Base-by-base conservation (phyloP, 2,797 vertebrate genomes). In the Acropternis orthonyx region DNA sequence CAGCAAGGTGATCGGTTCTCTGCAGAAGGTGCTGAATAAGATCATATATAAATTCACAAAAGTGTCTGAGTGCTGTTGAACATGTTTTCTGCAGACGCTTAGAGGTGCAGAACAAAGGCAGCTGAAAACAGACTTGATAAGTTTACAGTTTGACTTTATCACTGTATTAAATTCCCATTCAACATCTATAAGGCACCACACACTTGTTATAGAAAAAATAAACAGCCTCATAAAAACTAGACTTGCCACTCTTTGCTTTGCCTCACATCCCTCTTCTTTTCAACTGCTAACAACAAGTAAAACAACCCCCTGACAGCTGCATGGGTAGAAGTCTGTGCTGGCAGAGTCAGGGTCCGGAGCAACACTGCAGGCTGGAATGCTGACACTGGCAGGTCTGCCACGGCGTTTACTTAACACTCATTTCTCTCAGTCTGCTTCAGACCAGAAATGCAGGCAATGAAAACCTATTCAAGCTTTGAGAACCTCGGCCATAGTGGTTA, bases 341-440 rank as follows among this genome's bases (percentile, higher is more conserved):
- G 77, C 52, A 3, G 61, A 73, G 95, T 93, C 93, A 82, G 7
- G 4, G 84, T 91, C 85, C 61, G 0, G 90, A 93, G 93, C 54
- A 66, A 62, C 24, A 7, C 81, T 85, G 95, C 16, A 9, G 82
- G 86, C 85, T 95, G 96, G 96, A 97, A 98, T 97, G 97, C 97
- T 97, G 97, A 97, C 49, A n/a, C 67, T 97, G 96, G 96, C 96
- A 96, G 51, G 86, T 83, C 94, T 96, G 97, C 95, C 94, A 85
- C 79, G 14, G 11, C 66, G 92, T 98, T 98, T 97, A 96, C 95
- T 97, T 97, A 97, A 95, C 94, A 85, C 92, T 96, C 93, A 97
- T 97, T 97, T 97, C 96, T 97, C 97, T 97, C 96, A 97, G 97
- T 98, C 97, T 97, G 96, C 95, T 98, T 97, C 97, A 97, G 93